Evolutionary conservation across 1,140 invertebrate genomes (phyloP), one percentile per base, ranked within the genome.

Genomic region (Tetragonula clypearis): DNA sequence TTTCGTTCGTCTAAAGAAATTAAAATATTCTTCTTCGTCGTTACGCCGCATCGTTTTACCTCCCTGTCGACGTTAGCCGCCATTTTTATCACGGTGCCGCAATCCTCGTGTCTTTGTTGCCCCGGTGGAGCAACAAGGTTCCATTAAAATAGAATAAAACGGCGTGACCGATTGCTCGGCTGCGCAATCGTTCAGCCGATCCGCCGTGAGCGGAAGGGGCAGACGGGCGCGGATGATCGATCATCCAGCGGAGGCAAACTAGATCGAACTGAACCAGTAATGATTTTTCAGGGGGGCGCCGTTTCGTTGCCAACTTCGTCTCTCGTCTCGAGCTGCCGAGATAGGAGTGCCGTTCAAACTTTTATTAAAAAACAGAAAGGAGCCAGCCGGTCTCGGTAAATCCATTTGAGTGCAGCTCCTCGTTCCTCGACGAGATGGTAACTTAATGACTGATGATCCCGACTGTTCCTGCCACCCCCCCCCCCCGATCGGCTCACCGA

Each of bases 401-500:
- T 79, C 75, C 75, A 84, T 84, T 84, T 71, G n/a, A 35, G 55
- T 21, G 26, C 12, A 21, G 23, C 15, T 14, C 26, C 15, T 14
- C 26, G 49, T 23, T 65, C 11, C 9, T 11, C 26, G 8, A 53
- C 53, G 15, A 8, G 19, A 21, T 2, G 26, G 30, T 41, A 76
- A 66, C 74, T 30, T 75, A 71, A 79, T 79, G 81, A 78, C 77
- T 71, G 87, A 88, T 84, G 87, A 78, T 62, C 74, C 68, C n/a
- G 41, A 83, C 66, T 35, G 26, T 26, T 30, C 62, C 68, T 55
- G 76, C 65, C 65, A 30, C 56, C 8, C 41, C 6, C 41, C 41
- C 30, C 41, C n/a, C 60, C 6, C 76, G 85, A 89, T 85, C 89
- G 87, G 23, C 75, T 69, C 15, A 23, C 77, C 85, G 92, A 94